Base-by-base conservation (phyloP, 2,888 invertebrate species). In the Graphium colonna region DNA sequence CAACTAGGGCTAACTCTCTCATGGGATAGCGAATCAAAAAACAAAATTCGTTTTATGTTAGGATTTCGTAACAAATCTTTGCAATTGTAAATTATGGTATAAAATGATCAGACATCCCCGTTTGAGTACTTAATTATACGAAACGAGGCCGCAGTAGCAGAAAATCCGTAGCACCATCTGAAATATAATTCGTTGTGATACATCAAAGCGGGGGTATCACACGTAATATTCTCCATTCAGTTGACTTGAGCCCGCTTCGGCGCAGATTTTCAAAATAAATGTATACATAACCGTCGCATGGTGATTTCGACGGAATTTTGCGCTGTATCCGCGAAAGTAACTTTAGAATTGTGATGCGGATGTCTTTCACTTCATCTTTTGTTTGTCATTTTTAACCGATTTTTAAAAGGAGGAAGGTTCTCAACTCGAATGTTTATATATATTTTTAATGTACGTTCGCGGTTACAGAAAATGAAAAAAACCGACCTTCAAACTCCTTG, bases 141-240 rank as follows among this genome's bases (percentile, higher is more conserved):
- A 55, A 62, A 61, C 54, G 58, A 61, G 52, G 60, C 57, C 55
- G 51, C 52, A 47, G 44, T 31, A 41, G 31, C 8, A 10, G n/a
- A 45, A 44, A 45, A 44, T n/a, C 42, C 42, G 36, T 48, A 36
- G 55, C 52, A 56, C 33, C 52, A 61, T 60, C 64, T 64, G 64
- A 64, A 69, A 71, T 66, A 69, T 63, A 72, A 71, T 74, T 71
- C 67, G 60, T 75, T 71, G 73, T 73, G 73, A 70, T 70, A 74
- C 65, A 69, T 74, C 71, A 72, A 76, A 75, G 64, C 63, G 42
- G 52, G 47, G 15, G 54, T 51, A 65, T 64, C 56, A 55, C 60
- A 60, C 62, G 58, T 60, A 62, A 68, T 65, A 67, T 70, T 65
- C 61, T 55, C 61, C 60, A 61, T 69, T 69, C 65, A 68, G 58